Base-by-base conservation (phyloP, 2,888 invertebrate species). In the Orchesellides sinensis region DNA sequence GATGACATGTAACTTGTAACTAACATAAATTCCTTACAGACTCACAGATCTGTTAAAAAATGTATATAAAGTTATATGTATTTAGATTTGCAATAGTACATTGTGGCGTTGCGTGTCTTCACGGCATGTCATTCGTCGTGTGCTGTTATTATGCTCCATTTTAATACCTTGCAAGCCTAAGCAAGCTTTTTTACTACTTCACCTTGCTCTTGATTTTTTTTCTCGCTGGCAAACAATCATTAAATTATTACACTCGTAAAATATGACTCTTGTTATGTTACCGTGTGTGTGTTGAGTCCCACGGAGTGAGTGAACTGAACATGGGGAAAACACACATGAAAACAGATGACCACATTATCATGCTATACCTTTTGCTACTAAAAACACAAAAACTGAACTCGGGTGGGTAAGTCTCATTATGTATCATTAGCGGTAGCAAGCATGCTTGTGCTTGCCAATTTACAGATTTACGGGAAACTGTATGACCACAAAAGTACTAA, bases 171-270 rank as follows among this genome's bases (percentile, higher is more conserved):
- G n/a, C n/a, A n/a, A n/a, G n/a, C n/a, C n/a, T n/a, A n/a, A n/a
- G n/a, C n/a, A n/a, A n/a, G n/a, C n/a, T n/a, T n/a, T n/a, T n/a
- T 54, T 6, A 14, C 10, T 10, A 54, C 54, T 54, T 54, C 54
- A 54, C 54, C 54, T 54, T 54, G 54, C 54, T 54, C 54, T 54
- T 54, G 54, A 54, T 54, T 54, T 40, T 54, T 23, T 40, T 40
- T 14, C 23, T 54, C 23, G 25, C 25, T 54, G 54, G 25, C 54
- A 25, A 21, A 54, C 40, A 40, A 40, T 40, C 40, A 2, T 32
- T 6, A 40, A 40, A 40, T n/a, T n/a, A n/a, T n/a, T n/a, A 47
- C 47, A 47, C 8, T 47, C 47, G 47, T 47, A 47, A 54, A 54
- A 54, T 25, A 25, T 54, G 54, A 54, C 17, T 47, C 12, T 47